Percentiles rank a stretch among this genome's conserved stretches.
These are phyloP conservation scores for Lepilemur septentrionalis DNA, from an alignment of 2,797 vertebrate species.

Conservation along the genomic window DNA sequence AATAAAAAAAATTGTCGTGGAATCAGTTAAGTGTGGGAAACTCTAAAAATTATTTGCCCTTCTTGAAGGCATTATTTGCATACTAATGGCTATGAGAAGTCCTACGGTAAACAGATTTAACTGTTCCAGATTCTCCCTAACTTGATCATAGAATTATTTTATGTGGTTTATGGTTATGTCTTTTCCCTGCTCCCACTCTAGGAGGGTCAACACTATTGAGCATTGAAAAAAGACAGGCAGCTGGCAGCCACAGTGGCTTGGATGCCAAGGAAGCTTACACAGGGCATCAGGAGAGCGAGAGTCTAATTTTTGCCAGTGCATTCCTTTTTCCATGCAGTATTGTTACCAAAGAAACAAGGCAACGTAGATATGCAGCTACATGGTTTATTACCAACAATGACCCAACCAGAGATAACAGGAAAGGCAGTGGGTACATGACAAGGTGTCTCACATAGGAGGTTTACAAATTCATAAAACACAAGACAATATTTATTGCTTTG, in stretches of 20 bases:
- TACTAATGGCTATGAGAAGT: not conserved
- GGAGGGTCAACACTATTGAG: not conserved
- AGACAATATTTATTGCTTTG: not conserved
- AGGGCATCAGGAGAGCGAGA: too few species aligned
- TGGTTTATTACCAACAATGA: not conserved
- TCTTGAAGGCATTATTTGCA: not conserved
- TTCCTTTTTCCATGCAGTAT: not conserved
- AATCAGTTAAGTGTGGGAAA: not conserved
- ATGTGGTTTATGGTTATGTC: not conserved
- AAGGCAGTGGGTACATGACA: not conserved
- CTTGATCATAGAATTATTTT: not conserved
- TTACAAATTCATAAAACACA: not conserved
- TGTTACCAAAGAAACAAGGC: not conserved
- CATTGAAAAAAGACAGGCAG: not conserved
- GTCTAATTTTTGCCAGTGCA: not conserved
- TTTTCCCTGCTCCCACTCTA: not conserved
- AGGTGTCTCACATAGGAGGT: not conserved
- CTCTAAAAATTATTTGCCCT: not conserved
- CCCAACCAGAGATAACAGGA: not conserved
- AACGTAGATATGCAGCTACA: fast-evolving
- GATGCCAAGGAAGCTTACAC: not conserved
- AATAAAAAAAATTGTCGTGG: not conserved
- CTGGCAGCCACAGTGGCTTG: not conserved
- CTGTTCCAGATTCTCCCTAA: not conserved
- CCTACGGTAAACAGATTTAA: not conserved